phyloP scores from a whole-genome alignment of 2,888 invertebrate genomes.

The Chesias legatella region DNA sequence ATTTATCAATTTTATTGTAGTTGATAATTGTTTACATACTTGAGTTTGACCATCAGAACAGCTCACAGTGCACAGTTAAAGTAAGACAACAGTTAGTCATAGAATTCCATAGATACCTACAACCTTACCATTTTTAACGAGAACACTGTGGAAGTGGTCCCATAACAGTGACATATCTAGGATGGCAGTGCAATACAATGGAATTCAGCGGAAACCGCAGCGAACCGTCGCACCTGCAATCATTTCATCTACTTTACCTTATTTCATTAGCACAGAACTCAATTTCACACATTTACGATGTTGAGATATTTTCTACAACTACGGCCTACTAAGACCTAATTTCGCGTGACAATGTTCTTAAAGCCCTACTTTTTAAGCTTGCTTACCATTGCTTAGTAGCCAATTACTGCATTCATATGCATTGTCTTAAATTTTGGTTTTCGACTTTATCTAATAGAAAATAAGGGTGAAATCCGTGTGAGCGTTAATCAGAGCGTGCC shows the following conservation, averaged over 20 bases:
- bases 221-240: conserved; percentile 31
- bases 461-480: conserved; percentile 27
- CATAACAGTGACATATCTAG: conserved; percentile 60
- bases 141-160: conserved; percentile 17
- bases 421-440: conserved; percentile 10
- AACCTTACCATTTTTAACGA: conserved; percentile 16
- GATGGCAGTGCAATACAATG: conserved; percentile 58
- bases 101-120: too few species aligned
- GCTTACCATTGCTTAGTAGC: conserved; percentile 43
- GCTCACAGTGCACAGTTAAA: too few species aligned
- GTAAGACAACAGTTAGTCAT: too few species aligned
- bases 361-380: conserved; percentile 46
- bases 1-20: too few species aligned
- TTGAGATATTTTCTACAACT: conserved; percentile 30
- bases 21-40: too few species aligned
- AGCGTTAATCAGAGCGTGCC: conserved; percentile 44
- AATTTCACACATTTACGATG: conserved; percentile 24
- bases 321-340: conserved; percentile 40
- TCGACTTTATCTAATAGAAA: conserved; percentile 21
- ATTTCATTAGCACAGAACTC: conserved; percentile 27
- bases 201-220: conserved; percentile 56
- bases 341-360: conserved; percentile 42
- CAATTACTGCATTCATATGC: conserved; percentile 41
- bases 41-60: too few species aligned
- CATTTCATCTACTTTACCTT: conserved; percentile 20